A percentile compares a stretch with the other conserved stretches of the same genome.
Evolutionary conservation across 2,797 vertebrate genomes (phyloP).

Genomic region (Premnoplex brunnescens): DNA sequence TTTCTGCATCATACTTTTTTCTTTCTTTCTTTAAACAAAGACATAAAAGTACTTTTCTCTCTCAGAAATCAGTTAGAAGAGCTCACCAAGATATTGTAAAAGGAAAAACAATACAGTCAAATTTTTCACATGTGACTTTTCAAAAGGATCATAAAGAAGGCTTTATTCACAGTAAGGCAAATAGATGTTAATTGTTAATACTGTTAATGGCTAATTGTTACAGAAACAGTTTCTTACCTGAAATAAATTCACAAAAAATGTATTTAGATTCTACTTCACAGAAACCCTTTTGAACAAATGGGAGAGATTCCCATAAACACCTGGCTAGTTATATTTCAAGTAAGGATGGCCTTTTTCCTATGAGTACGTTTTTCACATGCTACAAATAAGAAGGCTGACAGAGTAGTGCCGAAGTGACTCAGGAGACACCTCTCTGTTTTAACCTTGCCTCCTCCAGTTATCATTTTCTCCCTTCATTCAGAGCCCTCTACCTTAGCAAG

Average conservation of each 20-base stretch:
- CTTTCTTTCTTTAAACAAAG: neutral
- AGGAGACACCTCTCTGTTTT: neutral
- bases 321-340: neutral
- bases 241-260: neutral
- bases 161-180: neutral
- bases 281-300: neutral
- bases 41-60: neutral
- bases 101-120: neutral
- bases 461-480: neutral
- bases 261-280: neutral
- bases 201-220: neutral
- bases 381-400: neutral
- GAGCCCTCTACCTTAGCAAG: neutral
- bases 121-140: neutral
- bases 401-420: neutral
- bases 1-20: neutral
- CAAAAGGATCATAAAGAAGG: neutral
- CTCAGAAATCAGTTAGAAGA: neutral
- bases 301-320: neutral
- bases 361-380: neutral
- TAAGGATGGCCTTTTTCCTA: neutral
- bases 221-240: neutral
- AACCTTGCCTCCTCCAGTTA: neutral
- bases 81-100: neutral
- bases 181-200: neutral